Conservation (phyloP, 2,888 invertebrate genomes). For the Cephus spinipes region DNA sequence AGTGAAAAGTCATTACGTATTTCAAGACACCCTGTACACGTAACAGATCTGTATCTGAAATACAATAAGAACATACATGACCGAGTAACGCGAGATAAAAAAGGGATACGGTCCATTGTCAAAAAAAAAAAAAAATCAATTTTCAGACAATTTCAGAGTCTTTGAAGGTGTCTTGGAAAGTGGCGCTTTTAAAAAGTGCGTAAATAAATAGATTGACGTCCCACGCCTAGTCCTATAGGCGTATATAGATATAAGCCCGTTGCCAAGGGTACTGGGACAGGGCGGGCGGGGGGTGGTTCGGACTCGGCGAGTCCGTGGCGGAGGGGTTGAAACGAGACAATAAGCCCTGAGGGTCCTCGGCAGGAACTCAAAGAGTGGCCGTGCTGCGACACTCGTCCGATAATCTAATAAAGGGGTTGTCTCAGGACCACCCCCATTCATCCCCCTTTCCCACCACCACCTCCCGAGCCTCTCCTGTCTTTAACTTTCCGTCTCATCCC, state of each 20-base stretch:
- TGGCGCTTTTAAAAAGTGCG: conserved; percentile 55
- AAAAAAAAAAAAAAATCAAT: conserved; percentile 51
- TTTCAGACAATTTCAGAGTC: conserved; percentile 54
- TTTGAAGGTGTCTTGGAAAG: conserved; percentile 32
- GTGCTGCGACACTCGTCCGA: conserved; percentile 54
- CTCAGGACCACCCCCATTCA: conserved; percentile 38
- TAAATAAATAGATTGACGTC: conserved; percentile 60
- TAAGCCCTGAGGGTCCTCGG: conserved; percentile 54
- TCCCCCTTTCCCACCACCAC: conserved; percentile 12
- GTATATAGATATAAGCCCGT: not conserved
- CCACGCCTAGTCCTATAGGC: conserved; percentile 18
- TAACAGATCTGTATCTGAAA: not conserved
- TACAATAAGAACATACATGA: not conserved
- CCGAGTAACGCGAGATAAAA: not conserved
- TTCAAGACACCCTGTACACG: not conserved
- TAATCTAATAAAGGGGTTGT: conserved; percentile 66
- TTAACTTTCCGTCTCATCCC: conserved; percentile 19
- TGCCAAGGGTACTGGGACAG: conserved; percentile 11
- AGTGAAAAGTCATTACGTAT: not conserved
- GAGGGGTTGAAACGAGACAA: conserved; percentile 45
- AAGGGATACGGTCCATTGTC: not conserved
- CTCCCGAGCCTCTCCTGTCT: conserved; percentile 20
- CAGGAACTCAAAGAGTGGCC: conserved; percentile 50
- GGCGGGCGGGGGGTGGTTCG: conserved; percentile 16
- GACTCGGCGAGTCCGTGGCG: conserved; percentile 14